Percentiles rank a stretch among this genome's conserved stretches.
These are phyloP conservation scores for Pseudolycoriella hygida DNA, from an alignment of 2,888 invertebrate species.

Conservation along the genomic window DNA sequence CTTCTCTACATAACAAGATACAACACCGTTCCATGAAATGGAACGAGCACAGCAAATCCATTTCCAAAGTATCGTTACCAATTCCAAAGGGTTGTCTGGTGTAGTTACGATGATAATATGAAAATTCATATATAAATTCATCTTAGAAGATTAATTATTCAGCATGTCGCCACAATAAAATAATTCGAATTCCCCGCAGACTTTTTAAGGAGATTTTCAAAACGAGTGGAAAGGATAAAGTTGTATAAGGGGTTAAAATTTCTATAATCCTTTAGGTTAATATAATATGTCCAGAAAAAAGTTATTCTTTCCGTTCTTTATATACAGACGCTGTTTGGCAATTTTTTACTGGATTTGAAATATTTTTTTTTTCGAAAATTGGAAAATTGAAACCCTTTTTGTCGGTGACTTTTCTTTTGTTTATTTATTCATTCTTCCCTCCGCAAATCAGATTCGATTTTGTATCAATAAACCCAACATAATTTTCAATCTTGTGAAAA, in stretches of 20 bases:
- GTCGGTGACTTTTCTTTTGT: neutral
- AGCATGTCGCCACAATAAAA: neutral
- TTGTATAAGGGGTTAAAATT: neutral
- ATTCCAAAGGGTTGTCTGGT: too few species aligned
- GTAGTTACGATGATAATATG: too few species aligned
- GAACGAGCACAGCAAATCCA: too few species aligned
- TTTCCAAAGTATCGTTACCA: too few species aligned
- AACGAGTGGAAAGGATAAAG: neutral
- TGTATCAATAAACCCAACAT: neutral
- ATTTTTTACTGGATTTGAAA: too few species aligned
- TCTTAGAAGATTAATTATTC: constrained; percentile 1
- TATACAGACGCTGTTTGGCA: too few species aligned
- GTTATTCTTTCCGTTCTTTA: too few species aligned
- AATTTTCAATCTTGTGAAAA: neutral
- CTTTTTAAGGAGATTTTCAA: neutral
- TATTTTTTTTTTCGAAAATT: neutral
- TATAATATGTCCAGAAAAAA: neutral
- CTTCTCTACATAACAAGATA: too few species aligned
- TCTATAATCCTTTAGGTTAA: neutral
- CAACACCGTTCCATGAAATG: too few species aligned
- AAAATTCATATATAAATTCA: neutral
- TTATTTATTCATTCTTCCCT: neutral
- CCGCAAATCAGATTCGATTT: neutral
- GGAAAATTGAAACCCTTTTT: neutral
- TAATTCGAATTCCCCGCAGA: neutral